phyloP scores from a whole-genome alignment of 2,113 vertebrate genomes.

The Sturnus vulgaris region DNA sequence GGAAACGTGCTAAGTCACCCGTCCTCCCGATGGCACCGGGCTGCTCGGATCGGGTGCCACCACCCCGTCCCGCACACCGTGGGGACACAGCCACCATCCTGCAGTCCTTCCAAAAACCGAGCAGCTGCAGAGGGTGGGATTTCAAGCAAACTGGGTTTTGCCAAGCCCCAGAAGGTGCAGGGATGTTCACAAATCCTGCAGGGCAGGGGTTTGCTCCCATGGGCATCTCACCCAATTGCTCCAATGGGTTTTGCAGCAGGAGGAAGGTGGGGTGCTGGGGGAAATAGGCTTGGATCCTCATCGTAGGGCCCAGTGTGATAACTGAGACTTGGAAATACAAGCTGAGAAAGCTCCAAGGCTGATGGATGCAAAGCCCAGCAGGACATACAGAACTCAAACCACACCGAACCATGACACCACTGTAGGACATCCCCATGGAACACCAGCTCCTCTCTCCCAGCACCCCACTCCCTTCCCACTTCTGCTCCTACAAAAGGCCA shows the following conservation, averaged over 20 bases:
- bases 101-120: not conserved
- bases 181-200: not conserved
- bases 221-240: rapidly evolving
- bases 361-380: not conserved
- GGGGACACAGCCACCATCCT: not conserved
- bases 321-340: not conserved
- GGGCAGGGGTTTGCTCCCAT: not conserved
- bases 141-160: not conserved
- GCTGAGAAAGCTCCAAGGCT: not conserved
- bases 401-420: rapidly evolving
- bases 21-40: rapidly evolving
- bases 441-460: rapidly evolving
- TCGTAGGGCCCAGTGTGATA: rapidly evolving
- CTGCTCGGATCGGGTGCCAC: rapidly evolving
- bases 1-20: conserved; percentile 28
- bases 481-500: not conserved
- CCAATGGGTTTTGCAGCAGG: not conserved
- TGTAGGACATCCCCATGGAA: rapidly evolving
- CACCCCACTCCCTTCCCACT: not conserved
- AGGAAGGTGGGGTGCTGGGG: not conserved
- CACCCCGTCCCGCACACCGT: rapidly evolving
- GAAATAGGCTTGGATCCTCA: not conserved
- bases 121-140: not conserved
- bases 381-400: not conserved
- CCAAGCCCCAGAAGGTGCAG: not conserved